Base-by-base conservation (phyloP, 2,888 invertebrate species). In the Elaeidobius kamerunicus region DNA sequence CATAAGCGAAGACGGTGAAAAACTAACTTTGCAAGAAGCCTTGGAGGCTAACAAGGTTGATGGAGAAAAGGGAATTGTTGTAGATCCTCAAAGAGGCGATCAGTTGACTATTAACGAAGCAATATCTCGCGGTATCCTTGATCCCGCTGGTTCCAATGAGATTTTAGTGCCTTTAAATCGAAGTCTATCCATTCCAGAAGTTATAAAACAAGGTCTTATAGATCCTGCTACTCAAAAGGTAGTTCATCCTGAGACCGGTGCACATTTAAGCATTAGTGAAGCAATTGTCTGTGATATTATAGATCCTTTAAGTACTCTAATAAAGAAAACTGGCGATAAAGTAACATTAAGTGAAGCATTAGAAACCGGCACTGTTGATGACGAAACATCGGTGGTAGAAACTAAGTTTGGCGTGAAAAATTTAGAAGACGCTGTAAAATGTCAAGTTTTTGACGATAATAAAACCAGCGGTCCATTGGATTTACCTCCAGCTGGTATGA, bases 261-360 rank as follows among this genome's bases (percentile, higher is more conserved):
- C 78, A 60, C 81, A 84, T 56, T 76, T 94, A 45, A 84, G 86
- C 49, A 76, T 94, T 56, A 79, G 83, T 62, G 88, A 93, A 78
- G 91, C 94, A 18, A 87, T 95, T 43, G 81, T 87, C 63, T 90
- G 89, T 70, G 93, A 94, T 65, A 86, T 94, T 61, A 81, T 94
- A 42, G 91, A 96, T 76, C 85, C 91, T 0, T 73, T 85, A 46
- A 88, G 91, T 9, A 78, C 78, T 45, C 75, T 96, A 46, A 74
- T 73, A 23, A 78, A 82, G 63, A 82, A 83, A 1, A 75, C 77
- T 27, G 82, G 80, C 28, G 78, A 78, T 57, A 78, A 78, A 56
- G 77, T 92, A 19, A 88, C 89, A 0, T 71, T 97, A 38, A 80
- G 83, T 62, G 84, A 88, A 66, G 91, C 91, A 7, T 83, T 93